These are phyloP conservation scores for Ivindomyrus marchei DNA, from an alignment of 2,113 vertebrate species.

Conservation along the genomic window DNA sequence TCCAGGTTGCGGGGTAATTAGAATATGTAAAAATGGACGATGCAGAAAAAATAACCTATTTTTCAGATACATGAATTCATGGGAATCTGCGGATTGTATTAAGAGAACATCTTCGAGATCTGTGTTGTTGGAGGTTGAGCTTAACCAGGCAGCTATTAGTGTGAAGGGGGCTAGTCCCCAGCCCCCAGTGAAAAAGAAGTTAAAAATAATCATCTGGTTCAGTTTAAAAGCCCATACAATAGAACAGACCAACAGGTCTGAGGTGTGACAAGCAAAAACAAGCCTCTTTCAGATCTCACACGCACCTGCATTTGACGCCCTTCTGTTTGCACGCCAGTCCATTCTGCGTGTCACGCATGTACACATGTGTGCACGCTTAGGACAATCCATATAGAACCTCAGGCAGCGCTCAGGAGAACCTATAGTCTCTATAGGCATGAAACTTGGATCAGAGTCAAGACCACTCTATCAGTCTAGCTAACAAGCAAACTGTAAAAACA, in stretches of 20 bases:
- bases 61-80: background rate
- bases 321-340: background rate
- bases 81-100: background rate
- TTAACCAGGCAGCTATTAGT: background rate
- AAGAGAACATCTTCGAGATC: background rate
- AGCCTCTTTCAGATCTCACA: background rate
- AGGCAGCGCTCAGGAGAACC: background rate
- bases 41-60: background rate
- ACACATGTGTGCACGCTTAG: background rate
- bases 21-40: background rate
- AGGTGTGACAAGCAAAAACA: conserved; percentile 4
- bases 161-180: background rate
- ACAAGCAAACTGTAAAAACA: background rate
- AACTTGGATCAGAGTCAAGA: background rate
- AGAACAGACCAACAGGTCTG: background rate
- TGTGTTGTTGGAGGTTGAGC: background rate
- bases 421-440: background rate
- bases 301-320: background rate
- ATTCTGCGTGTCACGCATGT: background rate
- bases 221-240: background rate
- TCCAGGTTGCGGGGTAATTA: background rate
- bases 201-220: background rate
- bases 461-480: background rate
- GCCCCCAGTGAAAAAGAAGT: background rate
- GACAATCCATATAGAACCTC: background rate